Base-by-base conservation (phyloP, 2,797 vertebrate species). In the Emys orbicularis region DNA sequence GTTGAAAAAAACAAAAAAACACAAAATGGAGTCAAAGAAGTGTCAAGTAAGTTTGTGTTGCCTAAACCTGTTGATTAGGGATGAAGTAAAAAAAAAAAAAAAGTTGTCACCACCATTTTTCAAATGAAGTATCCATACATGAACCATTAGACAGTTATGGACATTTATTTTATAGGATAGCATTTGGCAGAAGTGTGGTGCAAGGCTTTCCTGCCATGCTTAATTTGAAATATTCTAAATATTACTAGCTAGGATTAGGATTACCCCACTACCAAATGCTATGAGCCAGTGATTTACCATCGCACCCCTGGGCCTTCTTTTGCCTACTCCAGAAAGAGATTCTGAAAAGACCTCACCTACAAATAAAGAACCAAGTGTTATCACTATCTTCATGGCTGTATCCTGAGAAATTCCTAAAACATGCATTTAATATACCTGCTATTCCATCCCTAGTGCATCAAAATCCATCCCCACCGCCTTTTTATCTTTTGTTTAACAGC, bases 121-220 rank as follows among this genome's bases (percentile, higher is more conserved):
- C 19, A 52, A 65, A 59, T 8, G 9, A 37, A 72, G 50, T 68
- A 82, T 5, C 80, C n/a, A 87, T 54, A 74, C 25, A 93, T 76
- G 92, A 84, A 49, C 1, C 8, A 65, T 16, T 49, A 6, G 4
- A 82, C 84, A 10, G 2, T 88, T 81, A 57, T 79, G 18, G 5
- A 16, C 1, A 50, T 84, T 94, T 57, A 65, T 85, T 93, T 94
- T 59, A 50, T 87, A 85, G 3, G 8, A 74, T 72, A 86, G 88
- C 18, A 44, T 11, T 10, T 53, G 31, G 86, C 18, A 65, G 79
- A 44, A 5, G 81, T 81, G 9, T 79, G 56, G 11, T 12, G 5
- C 44, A 90, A 34, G 7, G 52, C 52, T 53, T 53, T 53, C 2
- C 52, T 53, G 52, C 19, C 3, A n/a, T 90, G 37, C n/a, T 2